phyloP scores from a whole-genome alignment of 2,797 vertebrate genomes.

The Lutra lutra region DNA sequence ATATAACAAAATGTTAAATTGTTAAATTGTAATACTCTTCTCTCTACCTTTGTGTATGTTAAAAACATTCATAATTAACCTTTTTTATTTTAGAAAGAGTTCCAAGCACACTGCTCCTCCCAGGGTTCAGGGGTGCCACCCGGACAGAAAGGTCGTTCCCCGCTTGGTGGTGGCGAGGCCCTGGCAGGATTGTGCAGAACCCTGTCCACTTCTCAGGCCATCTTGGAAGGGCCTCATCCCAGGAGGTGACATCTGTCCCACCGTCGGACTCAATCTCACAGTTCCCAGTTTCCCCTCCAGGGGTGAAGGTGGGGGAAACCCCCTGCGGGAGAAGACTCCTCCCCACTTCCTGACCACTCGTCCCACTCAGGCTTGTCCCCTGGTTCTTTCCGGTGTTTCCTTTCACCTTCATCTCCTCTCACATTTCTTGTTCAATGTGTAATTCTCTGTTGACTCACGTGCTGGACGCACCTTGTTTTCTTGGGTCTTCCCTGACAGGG shows the following conservation, averaged over 20 bases:
- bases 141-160: no score
- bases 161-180: not conserved
- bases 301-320: accelerated
- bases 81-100: not conserved
- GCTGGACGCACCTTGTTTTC: not conserved
- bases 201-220: no score
- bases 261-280: not conserved
- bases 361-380: not conserved
- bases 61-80: not conserved
- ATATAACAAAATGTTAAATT: accelerated
- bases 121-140: no score
- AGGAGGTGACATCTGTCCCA: not conserved
- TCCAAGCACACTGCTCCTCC: not conserved
- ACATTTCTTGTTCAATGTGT: not conserved
- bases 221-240: not conserved
- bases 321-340: not conserved
- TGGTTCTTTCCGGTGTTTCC: not conserved
- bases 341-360: not conserved
- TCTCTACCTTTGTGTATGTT: not conserved
- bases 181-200: no score
- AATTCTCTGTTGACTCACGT: not conserved
- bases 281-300: not conserved
- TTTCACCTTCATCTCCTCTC: not conserved
- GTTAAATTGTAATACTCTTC: not conserved
- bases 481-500: not conserved